Percentiles rank a stretch among this genome's conserved stretches.
phyloP scores from a whole-genome alignment of 1,140 invertebrate genomes.

The Sipha flava region DNA sequence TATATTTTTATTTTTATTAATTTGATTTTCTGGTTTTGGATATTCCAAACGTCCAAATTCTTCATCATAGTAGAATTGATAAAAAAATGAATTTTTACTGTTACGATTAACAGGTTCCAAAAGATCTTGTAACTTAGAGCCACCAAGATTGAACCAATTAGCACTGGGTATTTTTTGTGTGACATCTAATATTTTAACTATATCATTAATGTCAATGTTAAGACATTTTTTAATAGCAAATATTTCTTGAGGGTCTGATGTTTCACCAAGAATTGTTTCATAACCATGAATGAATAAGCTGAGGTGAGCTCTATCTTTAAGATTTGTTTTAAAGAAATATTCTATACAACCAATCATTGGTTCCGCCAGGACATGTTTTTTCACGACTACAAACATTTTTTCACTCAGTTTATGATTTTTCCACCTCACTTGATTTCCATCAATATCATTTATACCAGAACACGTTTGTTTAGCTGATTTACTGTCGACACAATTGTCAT shows the following conservation, averaged over 20 bases:
- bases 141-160: background rate
- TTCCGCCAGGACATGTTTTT: slow-evolving; percentile 34
- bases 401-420: slow-evolving; percentile 41
- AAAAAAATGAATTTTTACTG: slow-evolving; percentile 14
- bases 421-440: slow-evolving; percentile 43
- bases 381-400: slow-evolving; percentile 38
- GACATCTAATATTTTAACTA: background rate
- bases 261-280: slow-evolving; percentile 73
- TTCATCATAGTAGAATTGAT: slow-evolving; percentile 13
- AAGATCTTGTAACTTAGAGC: background rate
- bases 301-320: background rate
- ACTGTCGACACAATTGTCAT: slow-evolving; percentile 57
- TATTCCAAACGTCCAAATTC: background rate
- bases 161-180: background rate
- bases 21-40: background rate
- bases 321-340: background rate
- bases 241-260: slow-evolving; percentile 67
- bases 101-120: slow-evolving; percentile 1
- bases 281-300: slow-evolving; percentile 47
- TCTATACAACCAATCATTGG: background rate
- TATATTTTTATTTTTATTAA: background rate
- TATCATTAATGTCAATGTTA: slow-evolving; percentile 42
- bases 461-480: slow-evolving; percentile 51
- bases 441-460: slow-evolving; percentile 46
- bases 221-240: slow-evolving; percentile 68